Base-by-base conservation (phyloP, 2,113 vertebrate species). In the Physeter macrocephalus region DNA sequence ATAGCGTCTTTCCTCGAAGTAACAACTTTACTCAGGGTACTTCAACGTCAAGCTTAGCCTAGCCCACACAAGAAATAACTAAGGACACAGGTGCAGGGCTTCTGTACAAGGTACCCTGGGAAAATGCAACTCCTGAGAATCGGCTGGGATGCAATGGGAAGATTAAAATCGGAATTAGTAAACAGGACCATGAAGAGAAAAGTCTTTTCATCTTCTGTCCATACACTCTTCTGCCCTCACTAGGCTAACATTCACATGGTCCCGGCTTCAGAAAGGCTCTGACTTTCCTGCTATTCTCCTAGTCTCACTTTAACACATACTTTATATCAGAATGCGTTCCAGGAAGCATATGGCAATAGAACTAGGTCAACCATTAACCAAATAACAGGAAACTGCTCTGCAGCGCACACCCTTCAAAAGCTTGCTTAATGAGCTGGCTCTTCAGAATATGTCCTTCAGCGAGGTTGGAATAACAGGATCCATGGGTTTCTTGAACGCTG, bases 341-440 rank as follows among this genome's bases (percentile, higher is more conserved):
- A 99, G 99, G 99, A 99, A 99, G 98, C 99, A 99, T 99, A 99
- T 99, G 99, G 99, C 98, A 98, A 98, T 98, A 98, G 99, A 99
- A 99, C 98, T 99, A 99, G 99, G 99, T 99, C 99, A 99, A 99
- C 99, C 99, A 99, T 99, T 99, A 99, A 99, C 99, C 98, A 99
- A 99, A 99, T 98, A 99, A 99, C 98, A 99, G 97, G 98, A 99
- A 98, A 98, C 98, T 98, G 98, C 98, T 99, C 98, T 98, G 98
- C 97, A 96, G 98, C 98, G 98, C 98, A 99, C 98, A 98, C 98
- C 98, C 98, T 99, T 98, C 98, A 98, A 98, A 98, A 98, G 98
- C 98, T 98, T 97, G 96, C 98, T 98, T 99, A 99, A 99, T 98
- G 98, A 98, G 98, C 98, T 98, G 98, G 96, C 98, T 98, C 98